A percentile compares a stretch with the other conserved stretches of the same genome.
These are phyloP conservation scores for Agriopis aurantiaria DNA, from an alignment of 2,888 invertebrate genomes.

Conservation along the genomic window DNA sequence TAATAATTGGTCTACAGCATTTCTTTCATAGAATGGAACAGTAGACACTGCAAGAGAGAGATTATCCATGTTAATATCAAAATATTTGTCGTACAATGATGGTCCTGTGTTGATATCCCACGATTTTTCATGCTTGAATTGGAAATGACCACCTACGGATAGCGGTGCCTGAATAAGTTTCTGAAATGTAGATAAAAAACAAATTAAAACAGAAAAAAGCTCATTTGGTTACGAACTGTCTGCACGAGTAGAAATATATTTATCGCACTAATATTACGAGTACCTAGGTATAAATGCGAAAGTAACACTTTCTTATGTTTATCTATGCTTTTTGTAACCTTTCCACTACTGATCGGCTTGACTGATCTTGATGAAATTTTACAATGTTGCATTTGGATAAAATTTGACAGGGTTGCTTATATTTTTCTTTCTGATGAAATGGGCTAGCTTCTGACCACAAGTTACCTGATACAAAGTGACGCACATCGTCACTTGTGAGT, in stretches of 20 bases:
- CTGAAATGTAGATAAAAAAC: conserved; percentile 57
- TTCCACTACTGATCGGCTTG: too few relatives aligned
- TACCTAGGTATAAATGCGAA: too few relatives aligned
- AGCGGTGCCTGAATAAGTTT: conserved; percentile 75
- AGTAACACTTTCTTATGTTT: too few relatives aligned
- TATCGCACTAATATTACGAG: too few relatives aligned
- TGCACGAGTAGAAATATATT: too few relatives aligned
- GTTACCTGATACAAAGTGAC: too few relatives aligned
- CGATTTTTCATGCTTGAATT: conserved; percentile 83
- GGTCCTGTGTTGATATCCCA: conserved; percentile 74
- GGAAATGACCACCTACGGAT: conserved; percentile 80
- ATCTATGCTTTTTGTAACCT: too few relatives aligned
- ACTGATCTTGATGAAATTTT: background rate
- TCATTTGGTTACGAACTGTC: too few relatives aligned
- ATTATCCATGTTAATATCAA: conserved; percentile 75
- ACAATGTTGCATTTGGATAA: background rate
- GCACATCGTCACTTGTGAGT: too few relatives aligned
- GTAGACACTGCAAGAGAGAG: conserved; percentile 71
- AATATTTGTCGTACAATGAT: conserved; percentile 78
- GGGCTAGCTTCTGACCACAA: too few relatives aligned
- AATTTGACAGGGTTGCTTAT: too few relatives aligned
- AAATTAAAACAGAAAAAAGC: background rate
- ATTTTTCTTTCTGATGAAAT: too few relatives aligned
- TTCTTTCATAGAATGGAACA: conserved; percentile 79
- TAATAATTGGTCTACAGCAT: conserved; percentile 61